Evolutionary conservation across 1,140 invertebrate species (phyloP).

Genomic region (Achroia grisella): DNA sequence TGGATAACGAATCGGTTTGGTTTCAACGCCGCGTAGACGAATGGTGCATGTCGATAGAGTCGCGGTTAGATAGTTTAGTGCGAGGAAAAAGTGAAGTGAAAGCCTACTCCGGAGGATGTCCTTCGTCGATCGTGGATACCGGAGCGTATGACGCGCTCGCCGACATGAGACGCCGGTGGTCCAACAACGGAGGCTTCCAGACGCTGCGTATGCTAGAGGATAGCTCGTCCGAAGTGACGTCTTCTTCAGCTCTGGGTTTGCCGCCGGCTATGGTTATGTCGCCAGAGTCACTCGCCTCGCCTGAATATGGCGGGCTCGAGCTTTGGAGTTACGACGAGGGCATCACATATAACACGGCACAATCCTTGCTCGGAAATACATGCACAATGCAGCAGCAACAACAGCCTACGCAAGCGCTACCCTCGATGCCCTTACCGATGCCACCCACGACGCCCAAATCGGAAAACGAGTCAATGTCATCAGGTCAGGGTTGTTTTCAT

Average conservation of each 20-base stretch:
- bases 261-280: conserved; percentile 79
- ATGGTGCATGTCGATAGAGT: conserved; percentile 45
- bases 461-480: conserved; percentile 71
- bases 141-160: conserved; percentile 62
- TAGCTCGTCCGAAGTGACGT: conserved; percentile 83
- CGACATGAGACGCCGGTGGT: conserved; percentile 81
- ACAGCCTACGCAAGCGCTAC: conserved; percentile 64
- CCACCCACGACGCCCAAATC: conserved; percentile 70
- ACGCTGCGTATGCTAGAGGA: conserved; percentile 79
- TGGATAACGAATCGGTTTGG: conserved; percentile 51
- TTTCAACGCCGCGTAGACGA: conserved; percentile 46
- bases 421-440: conserved; percentile 67
- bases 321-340: conserved; percentile 83
- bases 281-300: conserved; percentile 78
- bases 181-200: conserved; percentile 78
- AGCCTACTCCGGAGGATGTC: conserved; percentile 57
- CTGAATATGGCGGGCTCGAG: conserved; percentile 84
- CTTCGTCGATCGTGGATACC: conserved; percentile 40
- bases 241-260: conserved; percentile 77
- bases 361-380: conserved; percentile 47
- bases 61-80: conserved; percentile 59
- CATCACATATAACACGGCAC: conserved; percentile 45
- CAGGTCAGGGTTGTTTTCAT: conserved; percentile 61
- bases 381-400: conserved; percentile 55
- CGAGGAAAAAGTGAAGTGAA: conserved; percentile 66